Conservation (phyloP, 2,888 invertebrate species). For the Lysandra bellargus region DNA sequence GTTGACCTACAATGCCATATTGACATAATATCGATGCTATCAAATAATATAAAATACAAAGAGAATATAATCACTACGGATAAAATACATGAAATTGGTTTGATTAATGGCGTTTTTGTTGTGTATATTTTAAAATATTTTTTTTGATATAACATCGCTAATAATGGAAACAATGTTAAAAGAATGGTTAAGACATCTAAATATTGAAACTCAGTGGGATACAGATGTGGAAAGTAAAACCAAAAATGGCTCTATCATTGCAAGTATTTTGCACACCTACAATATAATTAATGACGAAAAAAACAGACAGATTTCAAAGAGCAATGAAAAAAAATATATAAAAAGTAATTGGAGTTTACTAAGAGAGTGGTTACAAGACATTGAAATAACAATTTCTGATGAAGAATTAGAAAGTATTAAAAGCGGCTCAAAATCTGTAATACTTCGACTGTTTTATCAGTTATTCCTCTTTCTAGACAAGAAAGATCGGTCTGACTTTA, state of each 20-base stretch:
- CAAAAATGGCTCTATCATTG: slow-evolving; percentile 80
- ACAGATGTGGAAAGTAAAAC: slow-evolving; percentile 78
- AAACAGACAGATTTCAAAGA: slow-evolving; percentile 66
- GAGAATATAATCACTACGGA: too few species aligned
- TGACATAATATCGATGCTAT: too few species aligned
- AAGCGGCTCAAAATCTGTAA: slow-evolving; percentile 70
- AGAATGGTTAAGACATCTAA: slow-evolving; percentile 81
- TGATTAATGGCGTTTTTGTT: not conserved
- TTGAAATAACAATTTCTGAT: slow-evolving; percentile 70
- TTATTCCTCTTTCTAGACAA: slow-evolving; percentile 81
- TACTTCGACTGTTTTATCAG: slow-evolving; percentile 81
- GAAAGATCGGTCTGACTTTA: slow-evolving; percentile 78
- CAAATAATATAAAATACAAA: too few species aligned
- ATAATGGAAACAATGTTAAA: slow-evolving; percentile 81
- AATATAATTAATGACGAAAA: slow-evolving; percentile 80
- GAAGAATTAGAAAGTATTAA: slow-evolving; percentile 72
- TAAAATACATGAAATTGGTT: not conserved
- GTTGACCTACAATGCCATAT: too few species aligned
- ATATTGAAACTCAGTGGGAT: slow-evolving; percentile 76
- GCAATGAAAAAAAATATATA: slow-evolving; percentile 61
- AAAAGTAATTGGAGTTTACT: slow-evolving; percentile 78
- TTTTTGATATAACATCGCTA: not conserved
- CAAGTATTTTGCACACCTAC: slow-evolving; percentile 79
- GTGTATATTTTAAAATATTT: not conserved
- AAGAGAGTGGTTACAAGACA: slow-evolving; percentile 72